phyloP scores from a whole-genome alignment of 2,797 vertebrate species.

The Melanotaenia parkinsoni region DNA sequence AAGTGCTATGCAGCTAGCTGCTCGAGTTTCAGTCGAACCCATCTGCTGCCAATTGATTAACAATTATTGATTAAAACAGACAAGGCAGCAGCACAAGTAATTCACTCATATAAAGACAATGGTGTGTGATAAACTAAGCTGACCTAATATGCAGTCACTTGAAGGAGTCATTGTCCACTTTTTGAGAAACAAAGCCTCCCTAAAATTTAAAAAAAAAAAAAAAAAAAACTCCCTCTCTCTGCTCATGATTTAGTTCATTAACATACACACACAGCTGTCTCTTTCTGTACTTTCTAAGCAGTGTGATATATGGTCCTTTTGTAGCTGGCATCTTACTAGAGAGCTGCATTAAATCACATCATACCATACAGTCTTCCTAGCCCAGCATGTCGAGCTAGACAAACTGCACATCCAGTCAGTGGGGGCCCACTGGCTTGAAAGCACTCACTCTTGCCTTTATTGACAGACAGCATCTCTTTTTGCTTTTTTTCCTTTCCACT shows the following conservation, averaged over 20 bases:
- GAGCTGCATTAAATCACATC: conserved; percentile 63
- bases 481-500: conserved; percentile 1
- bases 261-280: neutral
- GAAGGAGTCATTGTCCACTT: conserved; percentile 6
- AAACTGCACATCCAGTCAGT: conserved; percentile 30
- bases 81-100: conserved; percentile 57
- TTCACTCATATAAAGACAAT: conserved; percentile 45
- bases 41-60: conserved; percentile 82
- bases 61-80: conserved; percentile 71
- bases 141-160: conserved; percentile 41
- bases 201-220: neutral
- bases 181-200: conserved; percentile 9
- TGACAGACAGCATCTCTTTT: conserved; percentile 40
- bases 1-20: conserved; percentile 28
- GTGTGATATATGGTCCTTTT: conserved; percentile 35
- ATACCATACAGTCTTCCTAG: conserved; percentile 26
- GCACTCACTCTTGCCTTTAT: conserved; percentile 47
- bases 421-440: conserved; percentile 14
- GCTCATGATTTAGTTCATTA: conserved; percentile 26
- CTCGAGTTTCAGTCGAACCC: conserved; percentile 68
- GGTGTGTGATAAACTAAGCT: conserved; percentile 45
- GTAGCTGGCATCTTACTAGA: conserved; percentile 28
- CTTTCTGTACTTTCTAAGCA: conserved; percentile 22
- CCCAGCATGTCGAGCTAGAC: conserved; percentile 37
- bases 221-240: neutral